Conservation (phyloP, 2,888 invertebrate species). For the Drosophila subsilvestris region DNA sequence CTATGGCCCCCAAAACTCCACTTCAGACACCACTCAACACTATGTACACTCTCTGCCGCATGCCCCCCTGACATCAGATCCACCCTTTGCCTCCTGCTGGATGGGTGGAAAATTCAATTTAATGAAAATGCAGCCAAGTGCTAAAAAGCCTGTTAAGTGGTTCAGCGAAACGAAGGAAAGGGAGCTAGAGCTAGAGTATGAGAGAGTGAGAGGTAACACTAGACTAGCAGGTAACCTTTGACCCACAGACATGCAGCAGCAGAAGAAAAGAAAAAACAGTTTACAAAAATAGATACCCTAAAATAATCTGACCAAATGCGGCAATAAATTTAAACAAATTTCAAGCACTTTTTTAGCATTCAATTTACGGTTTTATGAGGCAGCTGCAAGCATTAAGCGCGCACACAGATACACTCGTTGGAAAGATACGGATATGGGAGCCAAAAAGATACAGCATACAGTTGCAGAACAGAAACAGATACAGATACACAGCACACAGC, state of each 20-base stretch:
- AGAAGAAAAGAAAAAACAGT: conserved; percentile 5
- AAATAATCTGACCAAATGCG: conserved; percentile 20
- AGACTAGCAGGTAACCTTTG: conserved; percentile 26
- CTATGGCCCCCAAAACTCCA: background rate
- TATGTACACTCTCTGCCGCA: no score
- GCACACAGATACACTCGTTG: background rate
- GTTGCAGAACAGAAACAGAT: background rate
- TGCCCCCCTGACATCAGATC: background rate
- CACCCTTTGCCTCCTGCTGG: background rate
- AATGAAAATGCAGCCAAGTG: conserved; percentile 61
- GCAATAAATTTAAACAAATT: conserved; percentile 39
- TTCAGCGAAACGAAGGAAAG: conserved; percentile 15
- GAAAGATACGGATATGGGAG: no score
- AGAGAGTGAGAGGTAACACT: conserved; percentile 1
- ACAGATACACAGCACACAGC: background rate
- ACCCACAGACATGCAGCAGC: conserved; percentile 21
- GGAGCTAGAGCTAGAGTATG: background rate
- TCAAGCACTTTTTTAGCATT: conserved; percentile 32
- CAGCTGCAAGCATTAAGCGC: conserved; percentile 46
- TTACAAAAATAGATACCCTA: conserved; percentile 1
- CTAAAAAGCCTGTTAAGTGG: conserved; percentile 51
- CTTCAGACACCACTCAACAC: background rate
- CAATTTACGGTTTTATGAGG: conserved; percentile 50
- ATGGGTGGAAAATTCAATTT: conserved; percentile 51
- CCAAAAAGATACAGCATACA: no score